A percentile compares a stretch with the other conserved stretches of the same genome.
These are phyloP conservation scores for Delichon dasypus DNA, from an alignment of 2,797 vertebrate genomes.

Conservation along the genomic window DNA sequence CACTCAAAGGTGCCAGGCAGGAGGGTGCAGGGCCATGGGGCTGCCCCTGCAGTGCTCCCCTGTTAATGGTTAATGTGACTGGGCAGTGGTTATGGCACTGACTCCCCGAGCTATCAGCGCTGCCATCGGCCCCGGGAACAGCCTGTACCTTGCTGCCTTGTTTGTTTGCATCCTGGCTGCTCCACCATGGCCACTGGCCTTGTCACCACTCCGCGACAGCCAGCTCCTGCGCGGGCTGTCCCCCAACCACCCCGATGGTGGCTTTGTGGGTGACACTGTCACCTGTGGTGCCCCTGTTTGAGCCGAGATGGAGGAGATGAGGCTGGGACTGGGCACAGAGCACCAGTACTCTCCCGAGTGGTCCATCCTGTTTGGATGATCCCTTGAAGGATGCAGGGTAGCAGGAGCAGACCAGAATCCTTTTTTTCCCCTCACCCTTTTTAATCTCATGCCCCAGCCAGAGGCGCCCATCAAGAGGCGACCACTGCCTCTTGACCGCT, in stretches of 20 bases:
- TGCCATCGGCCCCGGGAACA: conserved; percentile 42
- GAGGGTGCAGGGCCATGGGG: not conserved
- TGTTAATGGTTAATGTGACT: conserved; percentile 67
- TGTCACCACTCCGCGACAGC: not conserved
- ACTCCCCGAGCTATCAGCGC: conserved; percentile 6
- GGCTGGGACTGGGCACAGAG: fast-evolving
- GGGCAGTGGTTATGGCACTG: not conserved
- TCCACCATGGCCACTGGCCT: not conserved
- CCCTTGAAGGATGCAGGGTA: not conserved
- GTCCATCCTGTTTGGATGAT: not conserved
- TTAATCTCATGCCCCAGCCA: not conserved
- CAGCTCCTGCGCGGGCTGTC: not conserved
- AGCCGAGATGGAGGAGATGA: not conserved
- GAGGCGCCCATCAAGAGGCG: fast-evolving
- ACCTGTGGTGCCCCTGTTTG: not conserved
- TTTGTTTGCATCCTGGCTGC: not conserved
- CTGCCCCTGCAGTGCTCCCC: not conserved
- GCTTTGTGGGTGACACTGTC: not conserved
- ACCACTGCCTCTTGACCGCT: not conserved
- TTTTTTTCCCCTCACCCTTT: not conserved
- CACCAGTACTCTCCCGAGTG: fast-evolving
- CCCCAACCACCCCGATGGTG: not conserved
- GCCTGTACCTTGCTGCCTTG: conserved; percentile 1
- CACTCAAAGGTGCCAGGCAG: not conserved
- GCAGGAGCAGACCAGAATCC: not conserved